Evolutionary conservation across 1,140 invertebrate species (phyloP).

Genomic region (Trinorchestia longiramus): DNA sequence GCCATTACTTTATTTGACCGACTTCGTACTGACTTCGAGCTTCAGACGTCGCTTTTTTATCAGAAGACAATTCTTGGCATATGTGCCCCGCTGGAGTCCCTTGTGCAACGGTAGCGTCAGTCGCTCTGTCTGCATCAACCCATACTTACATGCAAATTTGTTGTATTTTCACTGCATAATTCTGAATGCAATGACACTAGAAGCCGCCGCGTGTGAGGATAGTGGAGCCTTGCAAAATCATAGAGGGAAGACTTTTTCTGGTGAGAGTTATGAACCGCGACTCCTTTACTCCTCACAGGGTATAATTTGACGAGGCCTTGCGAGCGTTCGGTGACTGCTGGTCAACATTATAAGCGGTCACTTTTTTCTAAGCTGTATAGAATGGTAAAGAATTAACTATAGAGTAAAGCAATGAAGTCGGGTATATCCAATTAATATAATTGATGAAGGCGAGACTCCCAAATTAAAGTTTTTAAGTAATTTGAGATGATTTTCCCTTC

Average conservation of each 20-base stretch:
- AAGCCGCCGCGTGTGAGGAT: neutral
- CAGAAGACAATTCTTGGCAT: neutral
- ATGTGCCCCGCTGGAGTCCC: neutral
- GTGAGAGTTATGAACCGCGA: neutral
- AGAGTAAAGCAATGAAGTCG: neutral
- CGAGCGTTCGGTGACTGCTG: neutral
- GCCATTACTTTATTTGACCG: neutral
- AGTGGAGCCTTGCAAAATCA: neutral
- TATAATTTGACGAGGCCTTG: neutral
- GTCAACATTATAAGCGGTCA: neutral
- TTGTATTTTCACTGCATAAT: constrained; percentile 15
- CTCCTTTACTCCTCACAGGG: neutral
- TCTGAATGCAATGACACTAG: constrained; percentile 5
- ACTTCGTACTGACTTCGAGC: neutral
- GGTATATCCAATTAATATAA: neutral
- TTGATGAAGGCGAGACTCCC: neutral
- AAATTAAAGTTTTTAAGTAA: neutral
- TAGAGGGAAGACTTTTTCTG: constrained; percentile 14
- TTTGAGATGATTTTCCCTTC: neutral
- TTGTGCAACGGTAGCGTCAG: neutral
- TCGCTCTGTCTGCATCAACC: neutral
- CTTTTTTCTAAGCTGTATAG: neutral
- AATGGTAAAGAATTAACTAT: neutral
- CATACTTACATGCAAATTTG: neutral
- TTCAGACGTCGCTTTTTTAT: neutral